Conservation (phyloP, 2,113 vertebrate genomes). For the Ammodytes dubius region DNA sequence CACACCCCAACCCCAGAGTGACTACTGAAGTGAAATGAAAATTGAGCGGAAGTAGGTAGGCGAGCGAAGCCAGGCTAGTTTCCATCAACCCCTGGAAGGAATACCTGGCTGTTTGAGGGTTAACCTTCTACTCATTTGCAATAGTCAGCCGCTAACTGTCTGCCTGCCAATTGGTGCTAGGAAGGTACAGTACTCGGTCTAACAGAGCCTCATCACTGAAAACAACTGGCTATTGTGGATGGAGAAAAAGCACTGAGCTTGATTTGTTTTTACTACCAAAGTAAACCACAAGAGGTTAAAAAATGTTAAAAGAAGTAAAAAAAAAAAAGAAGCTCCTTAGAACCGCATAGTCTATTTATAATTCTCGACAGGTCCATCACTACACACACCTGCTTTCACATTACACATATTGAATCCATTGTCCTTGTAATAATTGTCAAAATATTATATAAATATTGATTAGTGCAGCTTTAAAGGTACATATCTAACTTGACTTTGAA, state of each 20-base stretch:
- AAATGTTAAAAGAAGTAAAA: not conserved
- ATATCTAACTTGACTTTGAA: slow-evolving; percentile 3
- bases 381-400: not conserved
- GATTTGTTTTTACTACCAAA: not conserved
- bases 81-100: too few species aligned
- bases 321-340: too few species aligned
- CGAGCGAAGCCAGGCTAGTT: too few species aligned
- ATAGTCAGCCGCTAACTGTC: not conserved
- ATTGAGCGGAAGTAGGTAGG: too few species aligned
- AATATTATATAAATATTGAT: not conserved
- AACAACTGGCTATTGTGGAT: not conserved
- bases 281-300: not conserved
- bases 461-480: not conserved
- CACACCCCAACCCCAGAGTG: too few species aligned
- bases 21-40: too few species aligned
- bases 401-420: not conserved
- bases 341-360: not conserved
- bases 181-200: not conserved
- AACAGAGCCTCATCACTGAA: not conserved
- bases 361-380: not conserved
- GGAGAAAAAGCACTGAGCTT: not conserved
- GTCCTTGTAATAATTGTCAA: too few species aligned
- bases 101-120: not conserved
- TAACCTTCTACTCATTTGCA: too few species aligned
- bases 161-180: not conserved